Evolutionary conservation across 2,113 vertebrate genomes (phyloP).

Genomic region (Serilophus lunatus): DNA sequence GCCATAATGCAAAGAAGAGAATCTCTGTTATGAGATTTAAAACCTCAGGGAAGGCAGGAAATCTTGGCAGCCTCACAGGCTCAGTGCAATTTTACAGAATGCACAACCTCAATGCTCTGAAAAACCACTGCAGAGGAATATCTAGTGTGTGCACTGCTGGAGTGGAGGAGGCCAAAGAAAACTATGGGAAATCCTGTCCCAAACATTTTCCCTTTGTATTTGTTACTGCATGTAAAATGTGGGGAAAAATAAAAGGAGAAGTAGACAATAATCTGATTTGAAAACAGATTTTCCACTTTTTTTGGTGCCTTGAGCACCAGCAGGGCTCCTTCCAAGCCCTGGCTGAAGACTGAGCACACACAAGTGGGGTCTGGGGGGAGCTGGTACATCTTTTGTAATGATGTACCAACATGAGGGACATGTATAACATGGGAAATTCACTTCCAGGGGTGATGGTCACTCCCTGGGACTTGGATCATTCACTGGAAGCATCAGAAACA

Average conservation of each 20-base stretch:
- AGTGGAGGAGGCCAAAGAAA: background rate
- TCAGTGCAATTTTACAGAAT: background rate
- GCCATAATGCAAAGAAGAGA: background rate
- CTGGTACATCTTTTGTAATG: background rate
- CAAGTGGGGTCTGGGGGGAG: background rate
- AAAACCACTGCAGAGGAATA: background rate
- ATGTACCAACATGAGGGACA: background rate
- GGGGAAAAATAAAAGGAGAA: background rate
- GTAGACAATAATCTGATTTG: background rate
- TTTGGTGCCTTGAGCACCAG: background rate
- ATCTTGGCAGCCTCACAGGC: background rate
- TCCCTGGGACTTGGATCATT: conserved; percentile 79
- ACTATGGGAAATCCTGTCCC: background rate
- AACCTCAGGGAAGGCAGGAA: background rate
- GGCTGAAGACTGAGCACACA: background rate
- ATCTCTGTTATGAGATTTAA: background rate
- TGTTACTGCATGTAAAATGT: background rate
- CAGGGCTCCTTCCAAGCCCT: background rate
- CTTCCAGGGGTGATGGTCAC: conserved; percentile 74
- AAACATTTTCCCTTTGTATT: background rate
- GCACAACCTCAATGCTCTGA: background rate
- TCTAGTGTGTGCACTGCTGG: fast-evolving
- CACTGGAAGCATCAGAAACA: background rate
- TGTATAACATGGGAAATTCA: background rate
- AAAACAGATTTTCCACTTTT: background rate